phyloP scores from a whole-genome alignment of 2,113 vertebrate genomes.

The Channa argus region DNA sequence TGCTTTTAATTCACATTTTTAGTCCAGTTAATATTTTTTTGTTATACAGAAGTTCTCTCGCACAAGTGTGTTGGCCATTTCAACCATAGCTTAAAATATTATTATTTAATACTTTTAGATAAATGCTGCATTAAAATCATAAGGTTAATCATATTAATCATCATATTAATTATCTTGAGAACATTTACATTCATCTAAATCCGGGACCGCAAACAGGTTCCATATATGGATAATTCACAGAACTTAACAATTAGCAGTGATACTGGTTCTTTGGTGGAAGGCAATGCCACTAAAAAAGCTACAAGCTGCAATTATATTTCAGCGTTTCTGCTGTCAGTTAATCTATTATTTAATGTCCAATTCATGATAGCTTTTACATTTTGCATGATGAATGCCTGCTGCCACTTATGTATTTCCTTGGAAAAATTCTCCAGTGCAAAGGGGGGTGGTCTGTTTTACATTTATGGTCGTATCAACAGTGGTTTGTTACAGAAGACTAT shows the following conservation, averaged over 20 bases:
- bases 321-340: constrained; percentile 17
- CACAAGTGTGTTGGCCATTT: not conserved
- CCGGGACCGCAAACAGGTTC: not conserved
- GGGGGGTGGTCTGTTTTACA: constrained; percentile 28
- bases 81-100: too few species aligned
- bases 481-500: constrained; percentile 14
- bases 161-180: not conserved
- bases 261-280: constrained; percentile 5
- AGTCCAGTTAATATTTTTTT: too few species aligned
- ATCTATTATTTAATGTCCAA: constrained; percentile 29
- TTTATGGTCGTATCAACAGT: constrained; percentile 14
- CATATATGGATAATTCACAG: constrained; percentile 8
- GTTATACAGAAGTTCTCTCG: too few species aligned
- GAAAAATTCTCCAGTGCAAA: constrained; percentile 1
- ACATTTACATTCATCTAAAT: not conserved
- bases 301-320: constrained; percentile 30
- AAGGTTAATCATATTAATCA: too few species aligned
- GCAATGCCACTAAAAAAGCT: not conserved
- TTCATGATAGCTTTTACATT: constrained; percentile 42
- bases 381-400: constrained; percentile 26
- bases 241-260: constrained; percentile 16
- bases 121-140: too few species aligned
- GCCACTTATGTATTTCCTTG: constrained; percentile 18
- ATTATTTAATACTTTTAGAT: too few species aligned
- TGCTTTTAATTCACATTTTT: too few species aligned